Base-by-base conservation (phyloP, 2,888 invertebrate species). In the Drosophila niveifrons region DNA sequence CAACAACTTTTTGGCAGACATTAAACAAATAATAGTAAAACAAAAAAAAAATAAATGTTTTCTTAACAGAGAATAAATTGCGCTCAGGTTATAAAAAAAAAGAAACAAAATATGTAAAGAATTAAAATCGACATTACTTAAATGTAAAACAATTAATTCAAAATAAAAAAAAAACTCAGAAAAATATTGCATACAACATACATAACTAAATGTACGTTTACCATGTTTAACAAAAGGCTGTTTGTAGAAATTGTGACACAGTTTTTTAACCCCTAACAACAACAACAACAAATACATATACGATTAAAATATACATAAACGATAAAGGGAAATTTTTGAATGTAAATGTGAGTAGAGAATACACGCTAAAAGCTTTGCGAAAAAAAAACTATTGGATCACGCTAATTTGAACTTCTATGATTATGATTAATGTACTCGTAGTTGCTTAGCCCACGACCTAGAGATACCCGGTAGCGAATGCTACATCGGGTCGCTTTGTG, bases 181-280 rank as follows among this genome's bases (percentile, higher is more conserved):
- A 28, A 55, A 64, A 67, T 64, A 67, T 62, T 59, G 66, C 68
- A 72, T 55, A 69, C 63, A 62, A 51, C 28, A 70, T 44, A 68
- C 31, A 63, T 50, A 70, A 15, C 65, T 80, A 74, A 65, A 66
- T 82, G 74, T 71, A 82, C 65, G 80, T 81, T 82, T 73, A 90
- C 85, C 90, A 87, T 78, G 88, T 91, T 90, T 89, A 90, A 91
- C 90, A 87, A 88, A 91, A 90, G 91, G 91, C 91, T 91, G 91
- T 91, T 90, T 89, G 90, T 91, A 90, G 88, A 90, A 90, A 89
- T 90, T 88, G 88, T 88, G 75, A 86, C 75, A 87, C 81, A 88
- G 86, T 89, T 80, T 86, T 78, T 89, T 73, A 67, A 63, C 51
- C 66, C 66, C 6, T 36, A 66, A 61, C 39, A 48, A 59, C 39